These are phyloP conservation scores for Poeciliopsis prolifica DNA, from an alignment of 2,113 vertebrate species.

Conservation along the genomic window DNA sequence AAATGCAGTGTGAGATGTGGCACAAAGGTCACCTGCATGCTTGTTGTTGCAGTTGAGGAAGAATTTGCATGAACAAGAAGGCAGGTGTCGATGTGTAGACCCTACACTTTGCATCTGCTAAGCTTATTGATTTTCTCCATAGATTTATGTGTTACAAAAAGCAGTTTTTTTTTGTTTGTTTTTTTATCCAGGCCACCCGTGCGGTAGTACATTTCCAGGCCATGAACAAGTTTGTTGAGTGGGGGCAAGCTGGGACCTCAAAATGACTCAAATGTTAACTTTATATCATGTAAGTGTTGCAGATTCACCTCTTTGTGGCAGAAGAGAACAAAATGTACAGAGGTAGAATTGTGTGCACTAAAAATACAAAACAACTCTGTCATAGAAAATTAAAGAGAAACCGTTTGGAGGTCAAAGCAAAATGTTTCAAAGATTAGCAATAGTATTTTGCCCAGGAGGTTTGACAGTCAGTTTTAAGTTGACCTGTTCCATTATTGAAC, in stretches of 20 bases:
- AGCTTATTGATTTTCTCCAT: constrained; percentile 46
- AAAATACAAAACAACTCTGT: no score
- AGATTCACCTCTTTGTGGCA: neutral
- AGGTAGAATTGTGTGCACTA: no score
- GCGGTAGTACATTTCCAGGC: neutral
- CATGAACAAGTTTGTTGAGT: neutral
- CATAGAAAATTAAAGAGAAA: no score
- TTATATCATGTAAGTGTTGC: neutral
- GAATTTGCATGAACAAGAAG: constrained; percentile 28
- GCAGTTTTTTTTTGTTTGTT: no score
- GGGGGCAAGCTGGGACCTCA: neutral
- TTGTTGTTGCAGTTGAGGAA: constrained; percentile 33
- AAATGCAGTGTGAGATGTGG: constrained; percentile 52
- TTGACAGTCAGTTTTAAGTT: no score
- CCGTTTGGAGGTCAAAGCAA: no score
- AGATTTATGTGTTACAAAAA: constrained; percentile 2
- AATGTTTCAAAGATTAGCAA: no score
- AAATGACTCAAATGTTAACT: neutral
- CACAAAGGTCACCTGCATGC: constrained; percentile 54
- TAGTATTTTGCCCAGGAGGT: no score
- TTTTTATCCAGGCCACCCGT: neutral
- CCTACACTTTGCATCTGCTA: constrained; percentile 26
- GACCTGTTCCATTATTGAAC: no score
- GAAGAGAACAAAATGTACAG: no score
- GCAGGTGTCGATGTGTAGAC: constrained; percentile 19